These are phyloP conservation scores for Chloroclysta siterata DNA, from an alignment of 2,888 invertebrate species.

Conservation along the genomic window DNA sequence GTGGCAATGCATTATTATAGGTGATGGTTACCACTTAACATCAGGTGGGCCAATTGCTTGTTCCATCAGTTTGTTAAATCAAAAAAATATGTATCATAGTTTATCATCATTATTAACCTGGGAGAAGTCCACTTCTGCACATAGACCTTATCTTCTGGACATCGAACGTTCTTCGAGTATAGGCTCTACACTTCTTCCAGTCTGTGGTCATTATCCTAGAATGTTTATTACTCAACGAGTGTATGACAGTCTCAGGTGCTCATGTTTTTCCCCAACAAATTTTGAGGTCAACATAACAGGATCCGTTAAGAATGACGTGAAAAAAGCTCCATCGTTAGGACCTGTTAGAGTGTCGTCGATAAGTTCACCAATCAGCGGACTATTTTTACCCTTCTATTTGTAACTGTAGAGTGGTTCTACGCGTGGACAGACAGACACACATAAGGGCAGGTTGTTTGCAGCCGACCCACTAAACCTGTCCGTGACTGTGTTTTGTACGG, in stretches of 20 bases:
- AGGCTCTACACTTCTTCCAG: no score
- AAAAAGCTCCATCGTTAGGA: constrained; percentile 10
- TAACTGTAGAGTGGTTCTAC: constrained; percentile 33
- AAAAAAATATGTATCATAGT: no score
- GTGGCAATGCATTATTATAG: no score
- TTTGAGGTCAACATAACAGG: constrained; percentile 6
- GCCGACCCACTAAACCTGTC: constrained; percentile 72
- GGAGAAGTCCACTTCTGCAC: no score
- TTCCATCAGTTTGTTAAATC: no score
- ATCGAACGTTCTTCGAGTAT: no score
- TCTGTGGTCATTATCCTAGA: no score
- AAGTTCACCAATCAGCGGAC: constrained; percentile 26
- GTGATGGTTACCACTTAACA: no score
- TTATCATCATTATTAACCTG: no score
- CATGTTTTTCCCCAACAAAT: background rate
- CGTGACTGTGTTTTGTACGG: constrained; percentile 51
- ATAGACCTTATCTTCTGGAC: no score
- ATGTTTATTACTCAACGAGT: no score
- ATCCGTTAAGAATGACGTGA: background rate
- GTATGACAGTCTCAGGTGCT: background rate
- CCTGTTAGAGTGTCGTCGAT: constrained; percentile 9
- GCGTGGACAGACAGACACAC: constrained; percentile 42
- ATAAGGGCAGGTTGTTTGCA: constrained; percentile 63
- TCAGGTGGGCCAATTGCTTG: no score
- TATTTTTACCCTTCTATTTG: constrained; percentile 39